A percentile compares a stretch with the other conserved stretches of the same genome.
These are phyloP conservation scores for Eueremaeus valkanovi DNA, from an alignment of 2,888 invertebrate genomes.

Conservation along the genomic window DNA sequence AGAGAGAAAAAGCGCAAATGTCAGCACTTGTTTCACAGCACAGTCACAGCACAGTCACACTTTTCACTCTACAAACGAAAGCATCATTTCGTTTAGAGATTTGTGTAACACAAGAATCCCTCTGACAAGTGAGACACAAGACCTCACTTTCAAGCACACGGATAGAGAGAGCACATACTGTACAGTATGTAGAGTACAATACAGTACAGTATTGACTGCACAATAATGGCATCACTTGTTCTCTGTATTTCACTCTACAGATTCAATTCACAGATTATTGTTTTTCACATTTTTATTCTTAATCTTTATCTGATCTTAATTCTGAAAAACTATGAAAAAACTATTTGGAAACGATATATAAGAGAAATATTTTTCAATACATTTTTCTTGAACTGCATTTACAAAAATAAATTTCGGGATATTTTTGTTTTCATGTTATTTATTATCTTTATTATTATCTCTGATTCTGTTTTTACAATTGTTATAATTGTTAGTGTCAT, in stretches of 20 bases:
- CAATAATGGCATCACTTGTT: conserved; percentile 26
- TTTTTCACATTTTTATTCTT: conserved; percentile 8
- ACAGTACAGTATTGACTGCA: background rate
- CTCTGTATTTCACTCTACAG: background rate
- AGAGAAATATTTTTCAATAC: no score
- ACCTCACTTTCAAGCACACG: background rate
- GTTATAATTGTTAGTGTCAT: conserved; percentile 21
- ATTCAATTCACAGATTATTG: conserved; percentile 27
- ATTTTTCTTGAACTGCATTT: background rate
- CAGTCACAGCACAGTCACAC: background rate
- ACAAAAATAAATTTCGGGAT: background rate
- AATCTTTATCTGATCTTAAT: background rate
- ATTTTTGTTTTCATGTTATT: background rate
- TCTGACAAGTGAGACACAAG: conserved; percentile 4
- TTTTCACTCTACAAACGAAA: background rate
- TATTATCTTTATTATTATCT: conserved; percentile 18
- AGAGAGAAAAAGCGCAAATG: conserved; percentile 15
- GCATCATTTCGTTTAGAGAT: background rate
- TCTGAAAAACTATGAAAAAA: background rate
- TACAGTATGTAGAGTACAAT: background rate
- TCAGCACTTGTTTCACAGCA: conserved; percentile 28
- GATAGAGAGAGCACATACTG: background rate
- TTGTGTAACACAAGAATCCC: conserved; percentile 20
- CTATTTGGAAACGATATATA: no score
- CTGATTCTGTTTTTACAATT: conserved; percentile 7